Evolutionary conservation across 2,888 invertebrate species (phyloP), one percentile per base, ranked within the genome.

Genomic region (Timema cristinae): DNA sequence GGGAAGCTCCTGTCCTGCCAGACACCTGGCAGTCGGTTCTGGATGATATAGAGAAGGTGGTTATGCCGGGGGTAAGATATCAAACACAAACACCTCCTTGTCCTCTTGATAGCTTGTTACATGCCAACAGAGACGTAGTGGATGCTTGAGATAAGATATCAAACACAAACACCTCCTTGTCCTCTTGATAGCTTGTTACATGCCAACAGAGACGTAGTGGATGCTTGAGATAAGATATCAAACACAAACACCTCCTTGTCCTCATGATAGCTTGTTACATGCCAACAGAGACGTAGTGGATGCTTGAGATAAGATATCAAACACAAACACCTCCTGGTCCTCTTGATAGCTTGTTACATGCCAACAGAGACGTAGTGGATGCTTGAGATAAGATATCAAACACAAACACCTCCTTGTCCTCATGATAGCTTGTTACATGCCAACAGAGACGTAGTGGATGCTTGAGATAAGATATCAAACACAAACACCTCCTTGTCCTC

Each of bases 1-100:
- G 89, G 72, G 87, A 91, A 76, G 92, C 95, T 8, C 98, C 98
- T 0, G 88, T 91, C 75, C 81, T 88, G 4, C 89, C 94, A 0
- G 95, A 97, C 81, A 82, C 88, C 9, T 98, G 97, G 95, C 86
- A 91, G 78, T 88, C 90, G 50, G 88, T 98, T n/a, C 86, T 98
- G 78, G 86, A 88, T 73, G 98, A 98, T 79, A 89, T 98, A 74
- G 94, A 94, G 79, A 85, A 89, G 76, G 87, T 92, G 71, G 92
- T 99, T 76, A 91, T 97, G 90, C 97, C 97, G 0, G 98, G 98
- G 76, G 95, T 91, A 81, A 81, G 82, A 48, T 59, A 16, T 59
- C 7, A 10, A 9, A 59, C 16, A 16, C 8, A 59, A 59, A 16
- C 16, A 9, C n/a, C 16, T 32, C 32, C 32, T 32, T 32, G 4